phyloP scores from a whole-genome alignment of 1,140 invertebrate species.

The Elysia chlorotica region DNA sequence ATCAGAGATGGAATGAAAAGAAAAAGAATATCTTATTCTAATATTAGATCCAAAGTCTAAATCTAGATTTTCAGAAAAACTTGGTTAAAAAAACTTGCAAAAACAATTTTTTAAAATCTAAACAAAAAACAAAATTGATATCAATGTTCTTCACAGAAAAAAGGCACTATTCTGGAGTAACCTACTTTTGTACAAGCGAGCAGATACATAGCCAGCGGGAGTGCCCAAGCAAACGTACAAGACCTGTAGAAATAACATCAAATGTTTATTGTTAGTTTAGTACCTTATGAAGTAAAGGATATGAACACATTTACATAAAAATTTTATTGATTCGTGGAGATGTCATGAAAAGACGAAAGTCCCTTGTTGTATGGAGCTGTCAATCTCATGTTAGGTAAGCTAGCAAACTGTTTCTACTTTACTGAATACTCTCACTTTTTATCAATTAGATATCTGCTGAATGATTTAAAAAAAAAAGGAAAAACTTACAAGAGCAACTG shows the following conservation, averaged over 20 bases:
- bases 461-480: not conserved
- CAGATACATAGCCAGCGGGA: conserved; percentile 93
- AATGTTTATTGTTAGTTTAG: not conserved
- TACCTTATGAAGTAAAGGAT: no score
- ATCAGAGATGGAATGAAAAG: no score
- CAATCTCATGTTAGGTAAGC: no score
- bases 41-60: no score
- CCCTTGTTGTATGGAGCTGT: no score
- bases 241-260: conserved; percentile 44
- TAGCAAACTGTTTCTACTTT: not conserved
- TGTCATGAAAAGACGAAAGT: no score
- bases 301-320: no score
- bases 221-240: conserved; percentile 94
- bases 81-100: not conserved
- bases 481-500: conserved; percentile 82
- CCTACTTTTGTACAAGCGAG: conserved; percentile 92
- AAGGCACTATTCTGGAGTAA: not conserved
- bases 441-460: not conserved
- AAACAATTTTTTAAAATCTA: not conserved
- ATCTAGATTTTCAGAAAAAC: no score
- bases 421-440: not conserved
- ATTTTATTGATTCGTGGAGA: no score
- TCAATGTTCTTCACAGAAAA: not conserved
- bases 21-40: no score
- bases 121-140: not conserved